These are phyloP conservation scores for Cephus sareptanus DNA, from an alignment of 2,888 invertebrate species.

Conservation along the genomic window DNA sequence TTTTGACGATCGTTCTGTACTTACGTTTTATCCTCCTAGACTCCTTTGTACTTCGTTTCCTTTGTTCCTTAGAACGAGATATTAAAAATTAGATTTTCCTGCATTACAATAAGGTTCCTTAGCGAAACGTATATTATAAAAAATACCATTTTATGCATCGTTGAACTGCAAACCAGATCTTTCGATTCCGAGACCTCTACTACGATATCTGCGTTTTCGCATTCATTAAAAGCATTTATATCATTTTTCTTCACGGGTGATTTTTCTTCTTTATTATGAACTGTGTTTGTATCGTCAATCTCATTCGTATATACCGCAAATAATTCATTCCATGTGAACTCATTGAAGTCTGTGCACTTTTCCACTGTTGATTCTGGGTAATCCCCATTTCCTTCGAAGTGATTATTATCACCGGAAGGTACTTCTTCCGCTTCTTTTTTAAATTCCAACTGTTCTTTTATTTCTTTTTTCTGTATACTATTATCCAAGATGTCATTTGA, in stretches of 20 bases:
- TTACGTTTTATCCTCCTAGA: background rate
- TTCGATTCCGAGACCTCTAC: background rate
- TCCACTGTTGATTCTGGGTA: background rate
- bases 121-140: background rate
- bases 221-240: background rate
- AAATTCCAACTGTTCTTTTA: conserved; percentile 20
- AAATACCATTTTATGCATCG: background rate
- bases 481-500: background rate
- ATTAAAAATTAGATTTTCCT: background rate
- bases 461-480: background rate
- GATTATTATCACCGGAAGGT: background rate
- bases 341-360: background rate
- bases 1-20: background rate
- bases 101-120: background rate
- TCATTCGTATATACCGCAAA: background rate
- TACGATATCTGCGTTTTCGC: background rate
- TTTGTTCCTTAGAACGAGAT: background rate
- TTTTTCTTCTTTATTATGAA: background rate
- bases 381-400: background rate
- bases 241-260: background rate
- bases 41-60: background rate
- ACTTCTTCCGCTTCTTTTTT: conserved; percentile 6
- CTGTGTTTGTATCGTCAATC: background rate
- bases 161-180: background rate
- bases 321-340: background rate